Evolutionary conservation across 2,888 invertebrate genomes (phyloP), one percentile per base, ranked within the genome.

Genomic region (Drosophila siamana): DNA sequence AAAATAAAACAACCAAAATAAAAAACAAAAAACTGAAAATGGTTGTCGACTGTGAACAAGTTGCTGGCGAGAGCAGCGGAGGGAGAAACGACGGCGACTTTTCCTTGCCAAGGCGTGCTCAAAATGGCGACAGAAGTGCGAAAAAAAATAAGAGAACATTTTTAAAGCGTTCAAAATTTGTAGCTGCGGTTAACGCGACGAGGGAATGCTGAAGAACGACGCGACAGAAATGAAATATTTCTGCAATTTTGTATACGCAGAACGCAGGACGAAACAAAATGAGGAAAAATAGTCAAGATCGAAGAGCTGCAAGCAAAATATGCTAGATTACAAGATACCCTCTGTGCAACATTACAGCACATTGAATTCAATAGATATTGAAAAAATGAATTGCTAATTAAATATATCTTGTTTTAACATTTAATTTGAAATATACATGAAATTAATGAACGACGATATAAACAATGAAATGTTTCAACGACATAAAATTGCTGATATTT

Each of bases 101-200:
- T 61, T 55, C 60, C 71, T 63, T 74, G 67, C 54, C 60, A 56
- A 62, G 57, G 64, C 66, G 66, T 68, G 78, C 69, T 65, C 64
- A 65, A 74, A 82, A 83, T 80, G 86, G 83, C 83, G 83, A 73
- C 80, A 82, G 68, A 66, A 80, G 70, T 56, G 59, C n/a, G 19
- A 33, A 33, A 65, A 64, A 44, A 48, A 60, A 68, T 61, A 54
- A 55, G 38, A 48, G 40, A 59, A 56, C 62, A 66, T 78, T 85
- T 68, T 82, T 79, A 77, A 82, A 80, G 81, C 85, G 76, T 69
- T 70, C 59, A 81, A 78, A 81, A 81, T 81, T 68, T 74, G 65
- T 50, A 63, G 63, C 67, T 80, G 78, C 52, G 69, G 82, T 65
- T 73, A 56, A 19, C 28, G 13, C 22, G 33, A 16, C 41, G 22